Evolutionary conservation across 2,113 vertebrate genomes (phyloP).

Genomic region (Cheirogaleus medius): DNA sequence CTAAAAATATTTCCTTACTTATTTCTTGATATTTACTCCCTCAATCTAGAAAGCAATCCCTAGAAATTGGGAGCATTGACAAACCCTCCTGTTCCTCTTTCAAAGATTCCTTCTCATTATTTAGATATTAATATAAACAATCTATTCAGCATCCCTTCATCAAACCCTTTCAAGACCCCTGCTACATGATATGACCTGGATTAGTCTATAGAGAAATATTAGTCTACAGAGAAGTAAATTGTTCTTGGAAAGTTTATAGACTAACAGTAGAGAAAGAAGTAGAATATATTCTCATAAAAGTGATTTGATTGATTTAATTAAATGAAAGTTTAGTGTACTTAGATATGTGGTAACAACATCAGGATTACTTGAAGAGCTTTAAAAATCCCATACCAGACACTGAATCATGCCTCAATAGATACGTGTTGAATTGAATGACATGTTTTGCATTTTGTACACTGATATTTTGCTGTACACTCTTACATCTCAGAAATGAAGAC

Average conservation of each 20-base stretch:
- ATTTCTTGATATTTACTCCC: neutral
- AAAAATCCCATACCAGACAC: neutral
- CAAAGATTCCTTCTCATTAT: neutral
- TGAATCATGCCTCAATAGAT: neutral
- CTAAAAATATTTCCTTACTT: neutral
- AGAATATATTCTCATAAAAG: neutral
- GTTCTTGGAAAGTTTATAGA: neutral
- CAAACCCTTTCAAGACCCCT: neutral
- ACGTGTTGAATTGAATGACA: neutral
- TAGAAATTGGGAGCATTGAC: neutral
- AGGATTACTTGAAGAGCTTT: neutral
- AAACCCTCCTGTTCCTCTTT: neutral
- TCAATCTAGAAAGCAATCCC: neutral
- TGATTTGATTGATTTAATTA: neutral
- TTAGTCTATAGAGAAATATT: neutral
- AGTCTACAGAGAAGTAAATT: neutral
- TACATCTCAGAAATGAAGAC: slow-evolving; percentile 55
- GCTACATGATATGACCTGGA: neutral
- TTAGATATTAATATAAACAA: neutral
- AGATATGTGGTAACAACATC: neutral
- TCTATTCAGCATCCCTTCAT: neutral
- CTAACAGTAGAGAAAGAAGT: neutral
- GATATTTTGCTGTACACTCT: neutral
- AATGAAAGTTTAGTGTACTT: neutral
- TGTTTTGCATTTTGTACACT: neutral